Conservation (phyloP, 2,113 vertebrate genomes). For the Entelurus aequoreus region DNA sequence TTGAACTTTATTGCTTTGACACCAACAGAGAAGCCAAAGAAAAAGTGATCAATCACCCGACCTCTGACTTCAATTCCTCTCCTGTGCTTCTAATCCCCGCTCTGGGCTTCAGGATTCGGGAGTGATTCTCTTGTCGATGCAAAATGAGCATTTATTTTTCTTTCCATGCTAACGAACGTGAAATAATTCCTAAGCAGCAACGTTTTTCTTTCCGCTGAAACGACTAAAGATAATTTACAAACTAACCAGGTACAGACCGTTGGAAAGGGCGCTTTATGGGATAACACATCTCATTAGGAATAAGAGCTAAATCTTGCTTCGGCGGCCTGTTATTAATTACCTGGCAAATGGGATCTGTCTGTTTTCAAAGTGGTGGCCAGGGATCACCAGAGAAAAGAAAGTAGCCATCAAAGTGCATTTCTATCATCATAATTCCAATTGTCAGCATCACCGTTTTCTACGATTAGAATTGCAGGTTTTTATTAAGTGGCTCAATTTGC, state of each 20-base stretch:
- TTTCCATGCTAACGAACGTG: conserved; percentile 48
- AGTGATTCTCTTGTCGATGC: conserved; percentile 35
- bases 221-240: conserved; percentile 62
- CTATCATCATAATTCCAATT: conserved; percentile 86
- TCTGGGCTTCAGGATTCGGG: conserved; percentile 42
- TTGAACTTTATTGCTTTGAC: conserved; percentile 65
- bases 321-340: conserved; percentile 71
- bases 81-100: conserved; percentile 45
- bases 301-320: conserved; percentile 68
- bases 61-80: conserved; percentile 49
- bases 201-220: not conserved
- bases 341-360: conserved; percentile 71
- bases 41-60: conserved; percentile 53
- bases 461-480: conserved; percentile 84
- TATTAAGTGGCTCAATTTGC: conserved; percentile 90
- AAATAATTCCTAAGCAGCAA: conserved; percentile 55
- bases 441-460: conserved; percentile 75
- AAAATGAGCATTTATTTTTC: not conserved
- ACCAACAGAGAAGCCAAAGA: conserved; percentile 60
- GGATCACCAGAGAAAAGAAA: conserved; percentile 77
- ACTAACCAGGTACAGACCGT: conserved; percentile 76
- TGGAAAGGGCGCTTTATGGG: conserved; percentile 73
- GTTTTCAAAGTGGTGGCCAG: conserved; percentile 56
- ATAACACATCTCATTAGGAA: conserved; percentile 70
- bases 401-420: conserved; percentile 83